Conservation (phyloP, 2,888 invertebrate genomes). For the Erpobdella octoculata region DNA sequence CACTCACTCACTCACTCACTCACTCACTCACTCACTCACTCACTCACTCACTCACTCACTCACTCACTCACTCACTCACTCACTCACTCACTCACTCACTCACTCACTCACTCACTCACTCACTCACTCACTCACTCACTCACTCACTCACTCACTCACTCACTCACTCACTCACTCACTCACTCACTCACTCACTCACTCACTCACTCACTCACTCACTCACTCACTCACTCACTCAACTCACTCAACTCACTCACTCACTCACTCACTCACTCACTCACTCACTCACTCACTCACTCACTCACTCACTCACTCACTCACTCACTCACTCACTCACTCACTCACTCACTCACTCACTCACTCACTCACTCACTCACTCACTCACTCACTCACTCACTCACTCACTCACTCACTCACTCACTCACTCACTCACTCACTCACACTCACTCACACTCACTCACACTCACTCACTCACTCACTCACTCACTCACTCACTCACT, state of each 20-base stretch:
- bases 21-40: background rate
- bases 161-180: constrained; percentile 19
- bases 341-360: background rate
- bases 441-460: too few relatives aligned
- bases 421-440: background rate
- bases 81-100: background rate
- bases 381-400: background rate
- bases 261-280: constrained; percentile 11
- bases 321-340: background rate
- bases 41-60: background rate
- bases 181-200: constrained; percentile 3
- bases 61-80: background rate
- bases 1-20: background rate
- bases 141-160: constrained; percentile 28
- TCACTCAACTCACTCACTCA: background rate
- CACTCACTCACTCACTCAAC: constrained; percentile 11
- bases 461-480: background rate
- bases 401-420: background rate
- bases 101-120: constrained; percentile 27
- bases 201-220: background rate
- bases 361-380: background rate
- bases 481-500: background rate
- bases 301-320: constrained; percentile 16
- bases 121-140: constrained; percentile 23
- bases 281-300: constrained; percentile 12